Base-by-base conservation (phyloP, 2,888 invertebrate species). In the Ceramica pisi region DNA sequence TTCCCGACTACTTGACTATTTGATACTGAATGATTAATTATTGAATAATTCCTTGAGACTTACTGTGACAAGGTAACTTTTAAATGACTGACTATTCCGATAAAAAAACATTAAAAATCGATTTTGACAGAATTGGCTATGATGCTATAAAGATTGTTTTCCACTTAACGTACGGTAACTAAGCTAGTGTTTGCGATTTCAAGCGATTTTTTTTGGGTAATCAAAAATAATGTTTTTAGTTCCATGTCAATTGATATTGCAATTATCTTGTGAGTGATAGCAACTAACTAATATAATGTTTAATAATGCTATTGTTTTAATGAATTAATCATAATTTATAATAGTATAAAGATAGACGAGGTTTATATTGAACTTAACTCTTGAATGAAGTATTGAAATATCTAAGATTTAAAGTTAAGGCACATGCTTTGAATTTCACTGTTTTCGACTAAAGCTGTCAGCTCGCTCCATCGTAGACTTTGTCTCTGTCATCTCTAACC, bases 131-230 rank as follows among this genome's bases (percentile, higher is more conserved):
- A 21, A 38, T 26, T 48, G 14, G 41, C 69, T 75, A 70, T 0
- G 26, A 44, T 56, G 77, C 60, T 71, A 56, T 23, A 26, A 71
- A 3, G 21, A 51, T 51, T 26, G 31, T 64, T 41, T 48, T 38
- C 14, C 9, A 51, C 5, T 8, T n/a, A 23, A 16, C 2, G 1
- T 0, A 23, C 8, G 64, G 64, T 73, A 77, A 60, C 63, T 8
- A 63, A 57, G 74, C 69, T 74, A 69, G 12, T 31, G 7, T 65
- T 68, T 74, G 62, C 57, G 21, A 74, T 67, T 44, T 69, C 69
- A 65, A 77, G 14, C 48, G 55, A 71, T 64, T 57, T 12, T 56
- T 1, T n/a, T n/a, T n/a, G n/a, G n/a, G n/a, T n/a, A n/a, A n/a
- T n/a, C n/a, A n/a, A n/a, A n/a, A n/a, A n/a, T n/a, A n/a, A n/a